Conservation (phyloP, 2,888 invertebrate species). For the Hemicrepidius hirtus region DNA sequence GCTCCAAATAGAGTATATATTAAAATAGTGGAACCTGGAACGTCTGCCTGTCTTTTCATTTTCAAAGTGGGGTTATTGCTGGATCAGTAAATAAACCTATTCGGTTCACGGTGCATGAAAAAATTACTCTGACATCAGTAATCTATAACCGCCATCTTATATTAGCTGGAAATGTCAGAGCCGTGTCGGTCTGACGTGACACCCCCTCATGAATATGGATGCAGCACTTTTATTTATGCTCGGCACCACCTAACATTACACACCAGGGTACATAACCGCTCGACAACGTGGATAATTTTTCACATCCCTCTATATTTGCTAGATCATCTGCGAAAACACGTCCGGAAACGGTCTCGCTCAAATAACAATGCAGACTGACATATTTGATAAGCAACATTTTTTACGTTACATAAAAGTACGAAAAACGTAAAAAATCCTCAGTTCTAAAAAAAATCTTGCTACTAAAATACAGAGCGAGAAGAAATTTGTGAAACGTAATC, state of each 20-base stretch:
- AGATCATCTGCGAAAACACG: slow-evolving; percentile 12
- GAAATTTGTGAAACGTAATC: too few relatives aligned
- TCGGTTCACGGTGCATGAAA: slow-evolving; percentile 48
- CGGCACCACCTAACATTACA: slow-evolving; percentile 50
- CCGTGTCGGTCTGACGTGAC: slow-evolving; percentile 60
- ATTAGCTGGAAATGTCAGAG: slow-evolving; percentile 67
- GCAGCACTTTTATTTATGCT: slow-evolving; percentile 58
- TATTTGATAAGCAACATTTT: too few relatives aligned
- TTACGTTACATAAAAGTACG: too few relatives aligned
- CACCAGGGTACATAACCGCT: slow-evolving; percentile 44
- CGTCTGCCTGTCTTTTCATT: neutral
- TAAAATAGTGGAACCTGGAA: slow-evolving; percentile 1
- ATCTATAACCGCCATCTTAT: slow-evolving; percentile 69
- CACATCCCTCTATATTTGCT: slow-evolving; percentile 30
- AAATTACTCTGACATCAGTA: slow-evolving; percentile 64
- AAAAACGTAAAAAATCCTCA: too few relatives aligned
- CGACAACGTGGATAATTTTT: slow-evolving; percentile 48
- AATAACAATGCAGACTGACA: neutral
- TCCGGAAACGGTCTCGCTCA: neutral
- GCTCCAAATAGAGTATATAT: neutral
- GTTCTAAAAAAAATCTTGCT: too few relatives aligned
- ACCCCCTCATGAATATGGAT: slow-evolving; percentile 66
- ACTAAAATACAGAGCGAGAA: too few relatives aligned
- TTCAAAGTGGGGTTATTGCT: slow-evolving; percentile 18
- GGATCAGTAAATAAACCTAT: slow-evolving; percentile 49